Evolutionary conservation across 1,140 invertebrate genomes (phyloP).

Genomic region (Zaprionus inermis): DNA sequence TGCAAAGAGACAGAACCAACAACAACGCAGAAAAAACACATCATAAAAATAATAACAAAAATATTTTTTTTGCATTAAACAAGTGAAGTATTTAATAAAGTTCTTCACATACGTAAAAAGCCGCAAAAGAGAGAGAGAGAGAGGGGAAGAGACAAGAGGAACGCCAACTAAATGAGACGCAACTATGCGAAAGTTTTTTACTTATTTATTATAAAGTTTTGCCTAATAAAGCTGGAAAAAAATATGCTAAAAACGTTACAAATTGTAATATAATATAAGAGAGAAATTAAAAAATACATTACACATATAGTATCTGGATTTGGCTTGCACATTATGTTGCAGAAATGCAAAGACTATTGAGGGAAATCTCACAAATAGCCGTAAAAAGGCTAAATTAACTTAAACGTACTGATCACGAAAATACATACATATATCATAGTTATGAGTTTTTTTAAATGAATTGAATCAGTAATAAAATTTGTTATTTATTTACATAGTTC

Average conservation of each 20-base stretch:
- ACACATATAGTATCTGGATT: too few species aligned
- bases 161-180: background rate
- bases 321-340: too few species aligned
- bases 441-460: too few species aligned
- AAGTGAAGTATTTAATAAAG: slow-evolving; percentile 8
- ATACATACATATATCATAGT: too few species aligned
- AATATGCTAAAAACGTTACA: background rate
- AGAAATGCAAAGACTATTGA: background rate
- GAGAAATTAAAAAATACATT: too few species aligned
- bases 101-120: background rate
- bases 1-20: background rate
- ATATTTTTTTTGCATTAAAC: slow-evolving; percentile 3
- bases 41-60: background rate
- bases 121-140: background rate
- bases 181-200: background rate
- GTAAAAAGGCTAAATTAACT: too few species aligned
- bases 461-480: too few species aligned
- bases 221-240: background rate
- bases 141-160: background rate
- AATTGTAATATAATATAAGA: too few species aligned
- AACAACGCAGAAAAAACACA: background rate
- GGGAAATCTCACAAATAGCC: too few species aligned
- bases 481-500: too few species aligned
- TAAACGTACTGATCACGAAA: too few species aligned
- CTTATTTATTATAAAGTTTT: slow-evolving; percentile 1